These are phyloP conservation scores for Argynnis bischoffii DNA, from an alignment of 2,888 invertebrate genomes.

Conservation along the genomic window DNA sequence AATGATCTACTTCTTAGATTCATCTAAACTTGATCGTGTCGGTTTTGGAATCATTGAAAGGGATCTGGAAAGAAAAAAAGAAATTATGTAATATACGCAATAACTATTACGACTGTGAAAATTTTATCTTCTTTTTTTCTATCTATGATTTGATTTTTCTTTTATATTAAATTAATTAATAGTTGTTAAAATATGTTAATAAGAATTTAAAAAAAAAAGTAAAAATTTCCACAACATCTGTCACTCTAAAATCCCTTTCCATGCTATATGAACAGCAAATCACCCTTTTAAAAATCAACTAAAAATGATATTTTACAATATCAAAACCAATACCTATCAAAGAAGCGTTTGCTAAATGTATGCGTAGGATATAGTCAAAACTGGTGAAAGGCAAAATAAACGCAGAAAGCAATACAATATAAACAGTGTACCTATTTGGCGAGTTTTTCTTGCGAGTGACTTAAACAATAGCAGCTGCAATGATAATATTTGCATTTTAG, in stretches of 20 bases:
- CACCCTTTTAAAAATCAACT: conserved; percentile 33
- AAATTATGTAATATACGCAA: not conserved
- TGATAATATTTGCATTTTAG: conserved; percentile 65
- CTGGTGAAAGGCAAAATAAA: conserved; percentile 35
- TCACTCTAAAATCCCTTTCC: conserved; percentile 25
- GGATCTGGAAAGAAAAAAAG: conserved; percentile 64
- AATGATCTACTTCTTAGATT: conserved; percentile 60
- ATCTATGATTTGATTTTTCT: not conserved
- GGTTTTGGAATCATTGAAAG: conserved; percentile 73
- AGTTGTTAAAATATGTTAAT: not conserved
- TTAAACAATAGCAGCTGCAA: conserved; percentile 82
- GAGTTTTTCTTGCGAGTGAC: conserved; percentile 78
- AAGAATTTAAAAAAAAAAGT: not conserved
- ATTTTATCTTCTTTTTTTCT: conserved; percentile 13
- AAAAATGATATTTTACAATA: conserved; percentile 26
- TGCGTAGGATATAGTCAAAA: conserved; percentile 10
- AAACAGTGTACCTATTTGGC: conserved; percentile 77
- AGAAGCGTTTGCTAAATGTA: conserved; percentile 28
- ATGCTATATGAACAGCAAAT: conserved; percentile 39
- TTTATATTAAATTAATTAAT: not conserved
- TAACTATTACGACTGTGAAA: conserved; percentile 5
- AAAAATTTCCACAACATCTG: conserved; percentile 29
- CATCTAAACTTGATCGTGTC: conserved; percentile 68
- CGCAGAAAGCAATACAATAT: conserved; percentile 66
- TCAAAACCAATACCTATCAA: conserved; percentile 27